These are phyloP conservation scores for Sciurus carolinensis DNA, from an alignment of 2,797 vertebrate genomes.

Conservation along the genomic window DNA sequence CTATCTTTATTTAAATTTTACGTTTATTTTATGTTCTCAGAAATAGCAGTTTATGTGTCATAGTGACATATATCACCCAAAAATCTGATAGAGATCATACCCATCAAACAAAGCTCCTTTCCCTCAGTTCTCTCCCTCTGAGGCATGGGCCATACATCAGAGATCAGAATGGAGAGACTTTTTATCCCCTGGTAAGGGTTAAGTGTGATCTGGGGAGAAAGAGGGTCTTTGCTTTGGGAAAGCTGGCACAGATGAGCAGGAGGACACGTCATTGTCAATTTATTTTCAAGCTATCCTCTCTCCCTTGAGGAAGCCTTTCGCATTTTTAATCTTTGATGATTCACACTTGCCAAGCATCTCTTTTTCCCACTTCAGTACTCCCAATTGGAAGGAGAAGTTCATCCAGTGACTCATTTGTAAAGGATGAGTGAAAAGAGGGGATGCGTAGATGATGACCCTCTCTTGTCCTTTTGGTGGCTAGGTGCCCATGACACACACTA, in stretches of 20 bases:
- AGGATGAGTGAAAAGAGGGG: constrained; percentile 42
- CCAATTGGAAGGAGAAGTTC: constrained; percentile 43
- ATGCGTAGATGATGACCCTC: constrained; percentile 34
- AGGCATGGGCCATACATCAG: background rate
- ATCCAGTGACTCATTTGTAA: constrained; percentile 67
- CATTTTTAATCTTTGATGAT: constrained; percentile 66
- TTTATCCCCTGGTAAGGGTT: background rate
- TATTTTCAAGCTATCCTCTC: constrained; percentile 65
- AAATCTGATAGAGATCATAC: constrained; percentile 33
- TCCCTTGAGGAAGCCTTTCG: constrained; percentile 71
- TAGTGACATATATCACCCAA: background rate
- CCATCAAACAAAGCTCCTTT: constrained; percentile 42
- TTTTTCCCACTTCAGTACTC: constrained; percentile 64
- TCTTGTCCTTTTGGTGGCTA: constrained; percentile 11
- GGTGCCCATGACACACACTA: constrained; percentile 30
- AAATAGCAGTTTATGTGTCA: constrained; percentile 39
- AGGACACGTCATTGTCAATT: constrained; percentile 56
- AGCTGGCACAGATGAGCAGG: constrained; percentile 18
- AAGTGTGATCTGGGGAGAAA: background rate
- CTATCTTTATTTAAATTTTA: constrained; percentile 4
- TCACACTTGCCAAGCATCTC: constrained; percentile 44
- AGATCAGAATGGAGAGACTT: background rate
- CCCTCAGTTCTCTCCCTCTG: background rate
- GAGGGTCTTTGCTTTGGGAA: constrained; percentile 51
- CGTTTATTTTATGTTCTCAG: background rate